These are phyloP conservation scores for Formicarius rufipectus DNA, from an alignment of 2,113 vertebrate species.

Conservation along the genomic window DNA sequence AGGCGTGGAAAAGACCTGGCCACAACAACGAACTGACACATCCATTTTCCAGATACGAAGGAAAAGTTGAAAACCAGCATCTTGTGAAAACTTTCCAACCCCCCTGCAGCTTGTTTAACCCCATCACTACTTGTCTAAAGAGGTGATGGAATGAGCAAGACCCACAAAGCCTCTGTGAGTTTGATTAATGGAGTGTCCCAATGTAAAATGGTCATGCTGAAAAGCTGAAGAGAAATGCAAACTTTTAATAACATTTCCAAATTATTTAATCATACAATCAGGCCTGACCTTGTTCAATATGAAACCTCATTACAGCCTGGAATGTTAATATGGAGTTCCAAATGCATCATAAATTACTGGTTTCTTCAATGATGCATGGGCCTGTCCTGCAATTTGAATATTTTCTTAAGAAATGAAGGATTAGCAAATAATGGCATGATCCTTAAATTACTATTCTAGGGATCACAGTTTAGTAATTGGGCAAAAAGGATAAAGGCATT, in stretches of 20 bases:
- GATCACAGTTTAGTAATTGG: constrained; percentile 26
- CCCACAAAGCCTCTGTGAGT: neutral
- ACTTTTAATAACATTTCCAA: constrained; percentile 60
- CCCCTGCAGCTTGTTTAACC: neutral
- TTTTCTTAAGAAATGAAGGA: constrained; percentile 51
- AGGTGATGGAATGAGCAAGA: neutral
- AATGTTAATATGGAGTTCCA: constrained; percentile 51
- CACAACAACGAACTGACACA: accelerated
- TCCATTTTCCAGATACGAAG: neutral
- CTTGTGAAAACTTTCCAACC: neutral
- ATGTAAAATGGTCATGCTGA: neutral
- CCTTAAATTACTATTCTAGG: constrained; percentile 33
- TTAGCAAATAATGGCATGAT: constrained; percentile 54
- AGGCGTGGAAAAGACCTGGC: neutral
- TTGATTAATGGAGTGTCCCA: constrained; percentile 40
- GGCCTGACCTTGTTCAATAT: constrained; percentile 47
- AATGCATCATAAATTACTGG: constrained; percentile 60
- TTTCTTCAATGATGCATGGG: constrained; percentile 11
- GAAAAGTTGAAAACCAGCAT: neutral
- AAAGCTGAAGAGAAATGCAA: constrained; percentile 44
- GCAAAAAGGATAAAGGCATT: constrained; percentile 23
- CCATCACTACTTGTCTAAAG: neutral
- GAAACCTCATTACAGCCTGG: constrained; percentile 56
- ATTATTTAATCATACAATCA: constrained; percentile 58
- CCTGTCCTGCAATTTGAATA: constrained; percentile 28